Percentiles rank a stretch among this genome's conserved stretches.
Evolutionary conservation across 2,797 vertebrate genomes (phyloP).

Genomic region (Ataeniobius toweri): DNA sequence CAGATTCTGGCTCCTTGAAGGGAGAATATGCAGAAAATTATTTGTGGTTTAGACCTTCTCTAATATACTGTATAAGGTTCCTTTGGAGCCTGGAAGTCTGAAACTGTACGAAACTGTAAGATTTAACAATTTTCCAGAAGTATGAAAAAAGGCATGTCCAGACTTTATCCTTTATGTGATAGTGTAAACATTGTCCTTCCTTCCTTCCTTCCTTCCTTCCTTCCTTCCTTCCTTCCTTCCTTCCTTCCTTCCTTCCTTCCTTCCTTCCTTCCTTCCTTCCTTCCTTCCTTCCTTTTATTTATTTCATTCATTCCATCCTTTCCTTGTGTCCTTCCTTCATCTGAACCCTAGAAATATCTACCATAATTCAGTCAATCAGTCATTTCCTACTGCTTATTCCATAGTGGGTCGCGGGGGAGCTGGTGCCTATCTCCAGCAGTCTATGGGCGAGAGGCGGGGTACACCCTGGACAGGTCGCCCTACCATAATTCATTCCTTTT

Average conservation of each 20-base stretch:
- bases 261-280: neutral
- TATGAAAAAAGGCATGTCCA: no score
- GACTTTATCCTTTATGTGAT: no score
- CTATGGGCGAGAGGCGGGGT: neutral
- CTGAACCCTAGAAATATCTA: no score
- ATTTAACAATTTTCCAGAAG: neutral
- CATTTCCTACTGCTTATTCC: no score
- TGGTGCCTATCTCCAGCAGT: neutral
- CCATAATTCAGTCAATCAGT: neutral
- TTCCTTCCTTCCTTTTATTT: neutral
- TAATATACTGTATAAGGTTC: neutral
- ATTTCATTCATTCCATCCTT: neutral
- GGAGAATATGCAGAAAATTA: neutral
- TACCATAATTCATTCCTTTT: neutral
- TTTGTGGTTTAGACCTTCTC: neutral
- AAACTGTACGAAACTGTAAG: neutral
- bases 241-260: neutral
- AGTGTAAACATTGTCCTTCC: neutral
- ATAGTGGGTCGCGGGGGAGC: neutral
- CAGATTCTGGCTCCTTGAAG: neutral
- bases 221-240: neutral
- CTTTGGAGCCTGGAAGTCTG: neutral
- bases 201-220: neutral
- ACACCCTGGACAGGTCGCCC: no score
- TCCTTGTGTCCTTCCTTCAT: neutral